Base-by-base conservation (phyloP, 1,140 invertebrate genomes). In the Lasaia peninsularis region DNA sequence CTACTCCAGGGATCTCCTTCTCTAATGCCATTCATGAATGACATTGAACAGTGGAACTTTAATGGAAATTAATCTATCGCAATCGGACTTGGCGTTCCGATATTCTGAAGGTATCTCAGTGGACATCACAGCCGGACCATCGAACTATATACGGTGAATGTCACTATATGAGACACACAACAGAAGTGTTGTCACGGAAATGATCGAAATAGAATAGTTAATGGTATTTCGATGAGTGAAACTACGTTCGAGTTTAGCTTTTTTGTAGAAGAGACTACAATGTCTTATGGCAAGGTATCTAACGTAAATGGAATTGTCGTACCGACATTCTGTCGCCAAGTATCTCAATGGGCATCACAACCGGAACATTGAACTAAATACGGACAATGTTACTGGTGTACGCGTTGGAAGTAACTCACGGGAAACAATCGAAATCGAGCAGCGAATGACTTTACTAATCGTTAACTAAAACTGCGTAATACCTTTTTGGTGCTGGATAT, bases 141-240 rank as follows among this genome's bases (percentile, higher is more conserved):
- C 50, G 24, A 54, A 58, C 40, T 56, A 48, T 55, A 55, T 60
- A 56, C 14, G 49, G 53, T 31, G n/a, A n/a, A n/a, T n/a, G n/a
- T n/a, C n/a, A n/a, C n/a, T n/a, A n/a, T n/a, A n/a, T n/a, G n/a
- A n/a, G n/a, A 35, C 8, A 34, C 14, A 12, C 1, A 7, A 37
- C 14, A 7, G 12, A 37, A 12, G 34, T 35, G 11, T 12, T 5
- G 14, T 12, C n/a, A 35, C n/a, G 34, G 8, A 1, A 37, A 12
- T 7, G n/a, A 37, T 7, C 14, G 34, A 37, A 37, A 37, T 37
- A 4, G 12, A n/a, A 34, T 34, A 10, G 12, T 4, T n/a, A 34
- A n/a, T 1, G 11, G 0, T 5, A n/a, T 34, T 33, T n/a, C n/a
- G n/a, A n/a, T n/a, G n/a, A n/a, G n/a, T n/a, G n/a, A n/a, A n/a